Evolutionary conservation across 2,113 vertebrate genomes (phyloP).

Genomic region (Climacteris rufus): DNA sequence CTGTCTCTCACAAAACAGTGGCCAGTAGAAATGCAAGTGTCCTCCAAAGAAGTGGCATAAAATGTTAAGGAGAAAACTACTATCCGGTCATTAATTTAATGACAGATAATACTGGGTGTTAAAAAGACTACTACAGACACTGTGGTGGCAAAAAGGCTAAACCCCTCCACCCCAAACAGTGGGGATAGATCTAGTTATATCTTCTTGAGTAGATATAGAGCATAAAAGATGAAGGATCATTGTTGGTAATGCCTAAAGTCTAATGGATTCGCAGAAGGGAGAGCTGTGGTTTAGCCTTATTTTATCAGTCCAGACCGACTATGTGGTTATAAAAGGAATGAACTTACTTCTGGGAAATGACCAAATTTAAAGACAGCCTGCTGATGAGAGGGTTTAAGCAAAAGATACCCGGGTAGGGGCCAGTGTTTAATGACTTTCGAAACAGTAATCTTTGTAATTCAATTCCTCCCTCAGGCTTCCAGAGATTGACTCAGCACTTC

Average conservation of each 20-base stretch:
- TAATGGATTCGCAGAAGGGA: neutral
- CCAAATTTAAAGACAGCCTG: neutral
- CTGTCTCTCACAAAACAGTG: neutral
- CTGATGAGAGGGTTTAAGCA: neutral
- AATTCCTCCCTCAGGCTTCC: slow-evolving; percentile 80
- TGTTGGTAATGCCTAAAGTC: neutral
- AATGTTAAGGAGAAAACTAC: neutral
- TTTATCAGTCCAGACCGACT: neutral
- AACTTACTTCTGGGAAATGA: slow-evolving; percentile 9
- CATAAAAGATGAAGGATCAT: neutral
- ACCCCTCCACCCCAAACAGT: too few relatives aligned
- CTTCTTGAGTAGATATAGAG: neutral
- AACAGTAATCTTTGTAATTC: slow-evolving; percentile 32
- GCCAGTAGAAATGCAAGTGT: neutral
- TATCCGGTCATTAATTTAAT: neutral
- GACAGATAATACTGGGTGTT: neutral
- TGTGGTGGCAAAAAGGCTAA: neutral
- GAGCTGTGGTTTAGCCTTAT: neutral
- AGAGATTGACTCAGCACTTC: slow-evolving; percentile 93
- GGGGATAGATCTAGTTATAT: neutral
- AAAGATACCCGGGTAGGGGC: neutral
- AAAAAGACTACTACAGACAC: neutral
- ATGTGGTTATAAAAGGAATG: neutral
- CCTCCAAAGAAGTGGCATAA: neutral
- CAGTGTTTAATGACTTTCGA: slow-evolving; percentile 13